Evolutionary conservation across 2,888 invertebrate genomes (phyloP), one percentile per base, ranked within the genome.

Genomic region (Oxycera nigricornis): DNA sequence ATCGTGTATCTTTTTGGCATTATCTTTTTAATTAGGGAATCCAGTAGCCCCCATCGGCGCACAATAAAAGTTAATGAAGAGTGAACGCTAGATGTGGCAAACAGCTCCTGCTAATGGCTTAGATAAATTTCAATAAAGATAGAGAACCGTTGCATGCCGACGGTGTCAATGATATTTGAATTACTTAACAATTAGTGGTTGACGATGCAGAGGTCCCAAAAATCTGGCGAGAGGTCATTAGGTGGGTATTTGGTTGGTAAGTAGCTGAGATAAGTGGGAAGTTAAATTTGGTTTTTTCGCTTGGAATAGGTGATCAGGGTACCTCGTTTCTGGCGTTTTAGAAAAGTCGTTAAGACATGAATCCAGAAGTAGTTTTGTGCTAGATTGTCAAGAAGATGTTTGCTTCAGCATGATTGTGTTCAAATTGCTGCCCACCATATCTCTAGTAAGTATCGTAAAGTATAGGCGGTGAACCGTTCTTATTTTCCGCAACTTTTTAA

Each of bases 91-190:
- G 46, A 46, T 46, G 46, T 17, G 46, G 17, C 17, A 17, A 46
- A 46, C n/a, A n/a, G n/a, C n/a, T n/a, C 46, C 46, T 46, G 46
- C 46, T 46, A 46, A 46, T 46, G 46, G 46, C 46, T 46, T 46
- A 46, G 46, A 46, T 46, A 46, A 46, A 46, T 46, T 46, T 46
- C 46, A 46, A 46, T 46, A 46, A 46, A 46, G 46, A 46, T 46
- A 46, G 46, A 46, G 17, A 46, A 46, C 46, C 46, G 46, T 46
- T 46, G 46, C 46, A 46, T 46, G 17, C 46, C 46, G 14, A n/a
- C 46, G 46, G 46, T 46, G 46, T 46, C 46, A 46, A 46, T 46
- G 46, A 14, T 46, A 46, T 46, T 46, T 46, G 46, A 46, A 46
- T 46, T 46, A 46, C 46, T 11, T 46, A 46, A 46, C 46, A 46